Base-by-base conservation (phyloP, 2,797 vertebrate species). In the Alcedo atthis region DNA sequence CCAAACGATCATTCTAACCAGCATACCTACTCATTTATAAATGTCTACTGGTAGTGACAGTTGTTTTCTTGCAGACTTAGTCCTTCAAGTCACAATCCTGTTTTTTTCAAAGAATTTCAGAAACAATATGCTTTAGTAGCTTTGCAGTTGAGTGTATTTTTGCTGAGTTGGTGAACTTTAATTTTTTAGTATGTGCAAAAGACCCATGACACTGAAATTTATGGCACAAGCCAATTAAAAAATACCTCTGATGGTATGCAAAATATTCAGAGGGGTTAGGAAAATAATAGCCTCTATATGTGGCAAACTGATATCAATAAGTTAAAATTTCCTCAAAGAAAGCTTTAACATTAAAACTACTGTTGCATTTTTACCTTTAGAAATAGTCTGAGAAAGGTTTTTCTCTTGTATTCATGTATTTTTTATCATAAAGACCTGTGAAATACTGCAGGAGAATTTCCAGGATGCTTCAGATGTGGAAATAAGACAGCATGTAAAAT, bases 241-340 rank as follows among this genome's bases (percentile, higher is more conserved):
- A 85, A 89, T 69, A 76, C 69, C 30, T 88, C 77, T 68, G 10
- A 12, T 33, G 70, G 85, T 91, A 90, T 87, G 85, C 40, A 77
- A 96, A 93, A 81, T 80, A 92, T 94, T 93, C 32, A 58, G 28
- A 81, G 68, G 35, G 62, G 57, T 91, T 92, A 94, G 66, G 51
- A 87, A 92, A 94, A 90, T 33, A 93, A 42, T 45, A 80, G 24
- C 42, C 18, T 85, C 53, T 74, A 3, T 49, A 74, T 45, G 43
- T 22, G 25, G 53, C 66, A 87, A 87, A 63, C 6, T 17, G 55
- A 8, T 22, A 75, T 37, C 73, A 92, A 64, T 66, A 75, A 87
- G 37, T 51, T 68, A 75, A 90, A 71, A 54, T 58, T 61, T 28
- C 28, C 18, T 53, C 28, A 58, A 64, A 78, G 9, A 81, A 85